Conservation (phyloP, 2,888 invertebrate species). For the Boloria euphrosyne region DNA sequence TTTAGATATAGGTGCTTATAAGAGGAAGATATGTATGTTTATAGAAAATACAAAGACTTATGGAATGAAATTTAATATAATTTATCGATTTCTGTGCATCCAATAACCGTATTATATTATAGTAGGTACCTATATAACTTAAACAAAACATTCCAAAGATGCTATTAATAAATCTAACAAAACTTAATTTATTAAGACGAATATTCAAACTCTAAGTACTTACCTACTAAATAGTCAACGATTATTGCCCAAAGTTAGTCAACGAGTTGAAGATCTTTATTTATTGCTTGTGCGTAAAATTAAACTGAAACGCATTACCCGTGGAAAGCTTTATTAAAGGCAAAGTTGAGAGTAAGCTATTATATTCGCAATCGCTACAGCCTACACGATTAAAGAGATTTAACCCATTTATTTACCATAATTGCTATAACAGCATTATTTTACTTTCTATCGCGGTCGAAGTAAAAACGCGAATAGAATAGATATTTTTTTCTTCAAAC, state of each 20-base stretch:
- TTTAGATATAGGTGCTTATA: too few relatives aligned
- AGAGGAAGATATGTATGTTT: too few relatives aligned
- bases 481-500: neutral
- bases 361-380: conserved; percentile 45
- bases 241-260: conserved; percentile 17
- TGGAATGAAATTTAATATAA: too few relatives aligned
- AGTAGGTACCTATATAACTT: too few relatives aligned
- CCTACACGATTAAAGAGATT: conserved; percentile 61
- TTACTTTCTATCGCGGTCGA: neutral
- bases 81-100: too few relatives aligned
- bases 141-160: neutral
- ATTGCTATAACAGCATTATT: neutral
- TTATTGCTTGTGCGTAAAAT: conserved; percentile 20
- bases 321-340: conserved; percentile 17
- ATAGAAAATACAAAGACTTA: too few relatives aligned
- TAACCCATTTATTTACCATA: conserved; percentile 28
- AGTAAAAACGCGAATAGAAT: neutral
- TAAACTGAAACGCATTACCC: conserved; percentile 18
- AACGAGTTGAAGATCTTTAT: conserved; percentile 18
- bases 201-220: conserved; percentile 10
- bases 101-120: too few relatives aligned
- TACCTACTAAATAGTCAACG: conserved; percentile 16
- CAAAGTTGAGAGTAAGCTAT: conserved; percentile 11
- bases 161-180: neutral
- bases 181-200: neutral